Evolutionary conservation across 2,888 invertebrate genomes (phyloP).

Genomic region (Subacronicta megacephala): DNA sequence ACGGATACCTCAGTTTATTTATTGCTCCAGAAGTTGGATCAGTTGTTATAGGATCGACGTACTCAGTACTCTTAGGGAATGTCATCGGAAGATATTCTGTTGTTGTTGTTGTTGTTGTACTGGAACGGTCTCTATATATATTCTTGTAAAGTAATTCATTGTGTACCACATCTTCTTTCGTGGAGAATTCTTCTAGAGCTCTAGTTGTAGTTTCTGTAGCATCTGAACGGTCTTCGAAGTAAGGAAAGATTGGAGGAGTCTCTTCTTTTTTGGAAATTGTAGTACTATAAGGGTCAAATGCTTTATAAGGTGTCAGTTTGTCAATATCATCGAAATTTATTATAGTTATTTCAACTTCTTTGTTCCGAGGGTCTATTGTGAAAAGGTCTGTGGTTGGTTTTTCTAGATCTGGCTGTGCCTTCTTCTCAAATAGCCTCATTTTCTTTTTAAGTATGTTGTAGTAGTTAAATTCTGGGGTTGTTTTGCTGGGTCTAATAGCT

Average conservation of each 20-base stretch:
- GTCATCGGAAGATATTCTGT: not conserved
- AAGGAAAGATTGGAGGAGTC: not conserved
- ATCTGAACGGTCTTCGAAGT: not conserved
- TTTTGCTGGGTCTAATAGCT: not conserved
- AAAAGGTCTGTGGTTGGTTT: not conserved
- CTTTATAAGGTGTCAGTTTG: conserved; percentile 10
- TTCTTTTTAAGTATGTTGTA: conserved; percentile 31
- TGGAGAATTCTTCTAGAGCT: not conserved
- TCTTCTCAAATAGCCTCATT: conserved; percentile 30
- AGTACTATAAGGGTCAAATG: not conserved
- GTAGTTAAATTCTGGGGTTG: conserved; percentile 14
- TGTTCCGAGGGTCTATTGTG: conserved; percentile 10
- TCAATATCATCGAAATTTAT: conserved; percentile 57
- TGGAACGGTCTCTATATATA: not conserved
- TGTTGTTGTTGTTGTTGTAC: not conserved
- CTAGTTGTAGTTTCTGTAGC: not conserved
- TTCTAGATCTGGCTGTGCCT: not conserved
- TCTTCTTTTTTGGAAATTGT: not conserved
- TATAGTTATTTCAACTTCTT: conserved; percentile 57
- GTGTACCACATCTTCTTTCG: conserved; percentile 4
- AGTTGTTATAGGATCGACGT: not conserved
- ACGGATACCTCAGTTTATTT: not conserved
- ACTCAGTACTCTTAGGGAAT: conserved; percentile 12
- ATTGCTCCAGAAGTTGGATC: fast-evolving
- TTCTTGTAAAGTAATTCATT: conserved; percentile 30